Evolutionary conservation across 2,888 invertebrate genomes (phyloP), one percentile per base, ranked within the genome.

Genomic region (Leucoptera coffeella): DNA sequence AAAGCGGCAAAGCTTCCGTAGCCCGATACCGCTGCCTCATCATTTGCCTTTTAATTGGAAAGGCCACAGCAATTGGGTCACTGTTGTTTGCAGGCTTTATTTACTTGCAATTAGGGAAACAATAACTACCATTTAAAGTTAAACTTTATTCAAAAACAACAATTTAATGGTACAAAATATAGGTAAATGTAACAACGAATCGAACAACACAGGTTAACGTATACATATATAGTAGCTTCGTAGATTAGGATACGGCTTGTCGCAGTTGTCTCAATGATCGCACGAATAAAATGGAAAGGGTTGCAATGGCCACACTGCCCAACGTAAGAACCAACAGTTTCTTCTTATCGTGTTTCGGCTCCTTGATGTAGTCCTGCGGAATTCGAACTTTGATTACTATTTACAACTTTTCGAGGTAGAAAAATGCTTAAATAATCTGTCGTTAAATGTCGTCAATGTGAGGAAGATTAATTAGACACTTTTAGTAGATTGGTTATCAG

Each of bases 41-140:
- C 27, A 27, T 30, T 59, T 61, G 56, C 48, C 55, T 67, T 65
- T 62, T 67, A 67, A 69, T 67, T 67, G 61, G 54, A 42, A 56
- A 64, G 65, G 67, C 58, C 62, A 45, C 43, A 61, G 56, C 55
- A 69, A 67, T 64, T 67, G 56, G 67, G 64, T 61, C 59, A 44
- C 40, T 45, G 38, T 38, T 12, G 45, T n/a, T n/a, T n/a, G 38
- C 45, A 50, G 45, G 52, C 56, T 59, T 64, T 59, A 50, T 49
- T 42, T 35, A 29, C 35, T 30, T 32, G 25, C 30, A 35, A 29
- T 45, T 39, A 44, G 42, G 40, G 35, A 42, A 49, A 40, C 30
- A n/a, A n/a, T n/a, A n/a, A n/a, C n/a, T n/a, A n/a, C n/a, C n/a
- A n/a, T n/a, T n/a, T n/a, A n/a, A n/a, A n/a, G n/a, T n/a, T n/a